These are phyloP conservation scores for Ornithoptera priamus DNA, from an alignment of 2,888 invertebrate species.

Conservation along the genomic window DNA sequence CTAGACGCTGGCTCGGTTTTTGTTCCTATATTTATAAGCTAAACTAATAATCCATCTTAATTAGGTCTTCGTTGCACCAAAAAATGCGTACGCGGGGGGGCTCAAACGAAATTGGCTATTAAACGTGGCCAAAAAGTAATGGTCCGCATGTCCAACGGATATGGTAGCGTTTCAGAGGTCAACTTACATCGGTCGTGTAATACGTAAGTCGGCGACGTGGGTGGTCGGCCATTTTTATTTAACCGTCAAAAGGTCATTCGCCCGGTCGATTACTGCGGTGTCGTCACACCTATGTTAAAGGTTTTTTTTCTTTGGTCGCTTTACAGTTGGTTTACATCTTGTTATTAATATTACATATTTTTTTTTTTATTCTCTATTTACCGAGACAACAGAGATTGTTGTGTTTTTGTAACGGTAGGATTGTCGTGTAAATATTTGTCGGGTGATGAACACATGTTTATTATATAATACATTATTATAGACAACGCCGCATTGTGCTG, in stretches of 20 bases:
- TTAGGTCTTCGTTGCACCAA: conserved; percentile 15
- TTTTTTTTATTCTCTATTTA: conserved; percentile 20
- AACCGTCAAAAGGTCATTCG: conserved; percentile 71
- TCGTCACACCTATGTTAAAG: conserved; percentile 57
- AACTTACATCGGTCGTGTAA: conserved; percentile 37
- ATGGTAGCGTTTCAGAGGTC: conserved; percentile 36
- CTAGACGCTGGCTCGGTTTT: conserved; percentile 35
- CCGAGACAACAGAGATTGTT: conserved; percentile 21
- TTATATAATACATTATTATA: too few relatives aligned
- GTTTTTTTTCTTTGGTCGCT: conserved; percentile 39
- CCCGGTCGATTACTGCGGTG: conserved; percentile 53
- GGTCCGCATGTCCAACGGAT: conserved; percentile 22
- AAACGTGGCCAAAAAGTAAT: conserved; percentile 18
- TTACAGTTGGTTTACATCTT: conserved; percentile 47
- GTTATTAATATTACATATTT: conserved; percentile 29
- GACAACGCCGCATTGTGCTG: too few relatives aligned
- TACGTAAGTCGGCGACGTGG: conserved; percentile 55
- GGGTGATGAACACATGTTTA: background rate
- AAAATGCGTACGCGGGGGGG: conserved; percentile 17
- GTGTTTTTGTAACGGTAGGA: conserved; percentile 9
- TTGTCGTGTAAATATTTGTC: conserved; percentile 15
- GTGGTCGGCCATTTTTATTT: conserved; percentile 70
- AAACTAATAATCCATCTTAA: conserved; percentile 28
- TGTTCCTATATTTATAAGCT: conserved; percentile 35
- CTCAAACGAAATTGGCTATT: conserved; percentile 23